Evolutionary conservation across 2,888 invertebrate genomes (phyloP), one percentile per base, ranked within the genome.

Genomic region (Dione vanillae): DNA sequence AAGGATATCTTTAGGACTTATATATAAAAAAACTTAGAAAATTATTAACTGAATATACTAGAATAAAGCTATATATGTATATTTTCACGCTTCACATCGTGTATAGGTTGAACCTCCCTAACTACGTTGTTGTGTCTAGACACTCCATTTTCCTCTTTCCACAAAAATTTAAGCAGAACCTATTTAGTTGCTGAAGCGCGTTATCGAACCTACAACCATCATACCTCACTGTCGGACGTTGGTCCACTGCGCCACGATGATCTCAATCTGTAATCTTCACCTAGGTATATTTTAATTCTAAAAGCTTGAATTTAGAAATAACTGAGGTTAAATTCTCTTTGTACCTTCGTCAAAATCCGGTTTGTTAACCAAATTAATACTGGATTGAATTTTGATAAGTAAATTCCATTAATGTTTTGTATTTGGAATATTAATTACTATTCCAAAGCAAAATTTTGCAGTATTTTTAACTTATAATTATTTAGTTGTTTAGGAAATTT

Each of bases 341-440:
- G 71, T 58, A 69, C 71, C 71, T 69, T 68, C 64, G 58, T 69
- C 64, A 69, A 69, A 68, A 66, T 66, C 65, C 58, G 71, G 62
- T 71, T 71, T 64, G 54, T 64, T 71, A 68, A 73, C 65, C 54
- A 65, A 41, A 71, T 71, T 71, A 71, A 43, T 61, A 68, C 62
- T 62, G 49, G 71, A 71, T 62, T 70, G 68, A 68, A 56, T 71
- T 69, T 51, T 45, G 64, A 66, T 54, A 64, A 59, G 47, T 62
- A 41, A 68, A 69, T 66, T 66, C 37, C 27, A 59, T 62, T 62
- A 68, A 43, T 58, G 41, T 20, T 49, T 47, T 65, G 40, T 68
- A 45, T 66, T 16, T 71, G 43, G 62, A 62, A 71, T 69, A 65
- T 64, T 41, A 70, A 72, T 40, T 40, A 43, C 11, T 19, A 20